Conservation (phyloP, 2,888 invertebrate genomes). For the Ornithoptera priamus region DNA sequence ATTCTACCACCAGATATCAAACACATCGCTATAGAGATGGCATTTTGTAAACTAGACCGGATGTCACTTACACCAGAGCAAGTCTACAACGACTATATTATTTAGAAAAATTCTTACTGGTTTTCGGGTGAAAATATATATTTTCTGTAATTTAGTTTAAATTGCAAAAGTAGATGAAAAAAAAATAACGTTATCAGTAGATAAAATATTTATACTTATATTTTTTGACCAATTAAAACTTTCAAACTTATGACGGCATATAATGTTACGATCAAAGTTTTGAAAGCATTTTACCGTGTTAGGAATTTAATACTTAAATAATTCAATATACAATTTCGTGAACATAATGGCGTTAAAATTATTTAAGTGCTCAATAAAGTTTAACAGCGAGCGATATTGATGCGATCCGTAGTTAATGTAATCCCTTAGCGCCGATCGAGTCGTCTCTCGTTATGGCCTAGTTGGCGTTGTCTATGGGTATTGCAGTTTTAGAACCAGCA, state of each 20-base stretch:
- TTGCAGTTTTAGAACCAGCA: conserved; percentile 17
- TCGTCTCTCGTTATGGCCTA: conserved; percentile 33
- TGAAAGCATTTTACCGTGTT: conserved; percentile 54
- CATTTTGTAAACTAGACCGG: too few species aligned
- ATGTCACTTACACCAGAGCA: too few species aligned
- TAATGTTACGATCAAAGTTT: conserved; percentile 55
- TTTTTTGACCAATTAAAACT: conserved; percentile 23
- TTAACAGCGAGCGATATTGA: conserved; percentile 66
- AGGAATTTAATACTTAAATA: conserved; percentile 47
- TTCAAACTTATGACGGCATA: conserved; percentile 54
- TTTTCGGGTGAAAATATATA: too few species aligned
- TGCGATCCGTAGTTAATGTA: conserved; percentile 62
- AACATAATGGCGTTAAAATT: conserved; percentile 67
- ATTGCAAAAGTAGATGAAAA: background rate
- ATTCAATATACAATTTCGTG: conserved; percentile 54
- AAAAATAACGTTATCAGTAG: background rate
- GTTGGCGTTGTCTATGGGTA: conserved; percentile 17
- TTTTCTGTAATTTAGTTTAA: too few species aligned
- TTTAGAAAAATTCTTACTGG: too few species aligned
- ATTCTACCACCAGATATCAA: too few species aligned
- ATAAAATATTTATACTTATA: background rate
- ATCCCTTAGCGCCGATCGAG: conserved; percentile 54
- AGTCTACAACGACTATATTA: too few species aligned
- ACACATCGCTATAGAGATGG: too few species aligned
- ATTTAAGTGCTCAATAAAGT: conserved; percentile 69